phyloP scores from a whole-genome alignment of 2,888 invertebrate species.

The Ditylenchus weischeri region DNA sequence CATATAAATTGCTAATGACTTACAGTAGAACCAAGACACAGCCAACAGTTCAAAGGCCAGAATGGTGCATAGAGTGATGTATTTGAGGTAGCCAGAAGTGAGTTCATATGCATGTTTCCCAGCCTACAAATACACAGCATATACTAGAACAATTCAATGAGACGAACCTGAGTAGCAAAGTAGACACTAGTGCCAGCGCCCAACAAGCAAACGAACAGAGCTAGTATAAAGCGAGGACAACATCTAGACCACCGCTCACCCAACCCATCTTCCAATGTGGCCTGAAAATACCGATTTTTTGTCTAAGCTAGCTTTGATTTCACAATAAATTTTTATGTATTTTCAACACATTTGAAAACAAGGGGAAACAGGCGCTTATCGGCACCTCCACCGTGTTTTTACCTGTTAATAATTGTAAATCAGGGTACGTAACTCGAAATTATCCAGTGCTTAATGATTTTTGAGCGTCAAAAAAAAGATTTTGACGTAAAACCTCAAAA shows the following conservation, averaged over 20 bases:
- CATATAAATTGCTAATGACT: constrained; percentile 11
- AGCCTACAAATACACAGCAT: constrained; percentile 36
- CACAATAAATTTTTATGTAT: too few species aligned
- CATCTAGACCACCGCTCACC: constrained; percentile 55
- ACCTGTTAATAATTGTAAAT: too few species aligned
- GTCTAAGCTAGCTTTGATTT: too few species aligned
- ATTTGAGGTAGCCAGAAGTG: constrained; percentile 50
- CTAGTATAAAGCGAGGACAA: constrained; percentile 53
- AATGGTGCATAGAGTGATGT: constrained; percentile 53
- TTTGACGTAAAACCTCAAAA: too few species aligned
- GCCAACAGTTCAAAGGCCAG: constrained; percentile 54
- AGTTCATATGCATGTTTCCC: constrained; percentile 54
- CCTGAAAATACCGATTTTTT: too few species aligned
- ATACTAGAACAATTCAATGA: constrained; percentile 4
- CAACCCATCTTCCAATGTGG: constrained; percentile 52
- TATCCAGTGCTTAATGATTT: too few species aligned
- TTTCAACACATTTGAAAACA: too few species aligned
- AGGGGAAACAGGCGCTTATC: too few species aligned
- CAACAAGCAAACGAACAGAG: constrained; percentile 46
- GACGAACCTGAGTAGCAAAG: constrained; percentile 49
- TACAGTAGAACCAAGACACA: constrained; percentile 58
- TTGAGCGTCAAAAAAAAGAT: too few species aligned
- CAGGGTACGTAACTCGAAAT: too few species aligned
- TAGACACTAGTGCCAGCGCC: constrained; percentile 45
- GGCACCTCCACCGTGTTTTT: too few species aligned